Evolutionary conservation across 2,113 vertebrate species (phyloP), one percentile per base, ranked within the genome.

Genomic region (Cricetomys ansorgei): DNA sequence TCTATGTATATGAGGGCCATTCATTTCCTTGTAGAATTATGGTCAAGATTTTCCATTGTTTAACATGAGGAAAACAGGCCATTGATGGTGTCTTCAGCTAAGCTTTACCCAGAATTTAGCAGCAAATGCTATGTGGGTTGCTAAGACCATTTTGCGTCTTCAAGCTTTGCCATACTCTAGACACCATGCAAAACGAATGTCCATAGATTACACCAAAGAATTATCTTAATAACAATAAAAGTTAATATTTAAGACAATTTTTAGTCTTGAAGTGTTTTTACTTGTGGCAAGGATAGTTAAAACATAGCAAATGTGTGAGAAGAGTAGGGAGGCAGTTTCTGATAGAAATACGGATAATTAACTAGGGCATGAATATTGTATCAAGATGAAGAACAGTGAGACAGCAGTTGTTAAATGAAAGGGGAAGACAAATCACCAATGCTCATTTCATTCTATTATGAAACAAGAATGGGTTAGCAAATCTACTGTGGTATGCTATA

Each of bases 141-240:
- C 15, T 19, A 43, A 92, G 23, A 27, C 3, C 27, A 19, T 31
- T 57, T 76, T 50, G 70, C 13, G 53, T 6, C 5, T 9, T 40
- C 29, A 21, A 88, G 19, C 4, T 65, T n/a, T 3, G 11, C 19
- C 40, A 4, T 72, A 2, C 7, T 31, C 0, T 5, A 88, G 21
- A 19, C 4, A 53, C 7, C 6, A 64, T 0, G 0, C 21, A 4
- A 88, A 81, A 15, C 50, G 55, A 87, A 89, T 65, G 7, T 69
- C 1, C 16, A 1, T 85, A 11, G 10, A 3, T 64, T 48, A 53
- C 29, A 1, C 1, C 17, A 75, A 3, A 64, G 0, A 80, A 65
- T 69, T 45, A 64, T 50, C 75, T 86, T 53, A 0, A 19, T 85
- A 50, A 48, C 16, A 72, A 84, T 37, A 84, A 67, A 23, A 48